Base-by-base conservation (phyloP, 2,113 vertebrate genomes). In the Sterna hirundo region DNA sequence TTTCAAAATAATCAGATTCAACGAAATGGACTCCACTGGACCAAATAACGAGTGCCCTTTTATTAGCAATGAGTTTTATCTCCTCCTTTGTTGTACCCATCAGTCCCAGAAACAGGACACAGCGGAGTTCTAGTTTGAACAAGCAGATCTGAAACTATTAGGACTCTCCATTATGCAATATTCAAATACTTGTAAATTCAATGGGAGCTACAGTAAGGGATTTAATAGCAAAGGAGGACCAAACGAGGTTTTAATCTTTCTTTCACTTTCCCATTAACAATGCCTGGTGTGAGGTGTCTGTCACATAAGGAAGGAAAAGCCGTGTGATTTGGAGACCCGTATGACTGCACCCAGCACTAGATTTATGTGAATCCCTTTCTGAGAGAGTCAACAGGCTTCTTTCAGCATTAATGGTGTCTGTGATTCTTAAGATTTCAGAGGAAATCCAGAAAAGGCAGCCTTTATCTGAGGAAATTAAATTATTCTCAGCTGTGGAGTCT, bases 391-490 rank as follows among this genome's bases (percentile, higher is more conserved):
- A 88, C 42, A 81, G 21, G 3, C 21, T 72, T 79, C 57, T 66
- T 71, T 81, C 40, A 75, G 30, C 11, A 55, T 78, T 79, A 91
- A 57, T 68, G 26, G 9, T 55, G 29, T 26, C 88, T 65, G 16
- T 90, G 61, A 68, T 78, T 68, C 47, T 52, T 64, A 92, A 79
- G 38, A 14, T 94, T 93, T 55, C 69, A 86, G 84, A 86, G 27
- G 27, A 88, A 95, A 88, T 57, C 19, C 44, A 72, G 38, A 55
- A 86, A 91, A 91, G 15, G 7, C 29, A 83, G n/a, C 19, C 22
- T 87, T 72, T 91, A 65, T 88, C 46, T 70, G 49, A 90, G 29
- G 21, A 86, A 92, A 94, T 96, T 83, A 55, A 92, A 88, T 89
- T 78, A 57, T 78, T 83, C n/a, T 61, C 38, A 68, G 29, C 30